Base-by-base conservation (phyloP, 1,140 invertebrate species). In the Drosophila triauraria region DNA sequence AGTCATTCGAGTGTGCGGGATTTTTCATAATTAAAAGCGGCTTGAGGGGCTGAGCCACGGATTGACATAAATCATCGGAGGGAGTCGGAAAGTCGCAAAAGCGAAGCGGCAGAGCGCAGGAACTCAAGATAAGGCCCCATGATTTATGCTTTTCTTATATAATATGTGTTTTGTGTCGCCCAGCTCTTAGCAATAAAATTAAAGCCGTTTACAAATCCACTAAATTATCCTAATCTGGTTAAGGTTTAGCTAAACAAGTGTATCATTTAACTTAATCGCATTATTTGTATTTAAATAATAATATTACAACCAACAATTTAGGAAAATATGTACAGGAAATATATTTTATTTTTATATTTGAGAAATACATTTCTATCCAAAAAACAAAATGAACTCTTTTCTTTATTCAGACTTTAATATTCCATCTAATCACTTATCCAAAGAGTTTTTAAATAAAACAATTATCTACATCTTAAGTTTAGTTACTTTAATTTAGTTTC, bases 21-120 rank as follows among this genome's bases (percentile, higher is more conserved):
- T 80, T 65, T 61, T 78, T 84, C 82, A 80, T 84, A 84, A 84
- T 84, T 84, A 84, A 80, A 80, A 77, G 67, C 67, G 57, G 64
- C 80, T 84, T 58, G 62, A 77, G 77, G 47, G 76, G n/a, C 60
- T 76, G 76, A 25, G 35, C 53, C 2, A 20, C 50, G 71, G 62
- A 76, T 84, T 84, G 81, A 51, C 81, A 84, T 84, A 84, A 84
- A 84, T 84, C 81, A 84, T 13, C 38, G 12, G 44, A 30, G 12
- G 56, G 17, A 48, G 48, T 25, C 15, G 20, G 13, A 4, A 10
- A 5, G 51, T 7, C 38, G 17, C 38, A 57, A 44, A 25, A 59
- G 53, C 54, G 56, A 32, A 32, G 30, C 30, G 30, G 30, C 30
- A 32, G 8, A 81, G 63, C 48, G 20, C 59, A 35, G 47, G 47